These are phyloP conservation scores for Cyphomyrus discorhynchus DNA, from an alignment of 2,113 vertebrate species.

Conservation along the genomic window DNA sequence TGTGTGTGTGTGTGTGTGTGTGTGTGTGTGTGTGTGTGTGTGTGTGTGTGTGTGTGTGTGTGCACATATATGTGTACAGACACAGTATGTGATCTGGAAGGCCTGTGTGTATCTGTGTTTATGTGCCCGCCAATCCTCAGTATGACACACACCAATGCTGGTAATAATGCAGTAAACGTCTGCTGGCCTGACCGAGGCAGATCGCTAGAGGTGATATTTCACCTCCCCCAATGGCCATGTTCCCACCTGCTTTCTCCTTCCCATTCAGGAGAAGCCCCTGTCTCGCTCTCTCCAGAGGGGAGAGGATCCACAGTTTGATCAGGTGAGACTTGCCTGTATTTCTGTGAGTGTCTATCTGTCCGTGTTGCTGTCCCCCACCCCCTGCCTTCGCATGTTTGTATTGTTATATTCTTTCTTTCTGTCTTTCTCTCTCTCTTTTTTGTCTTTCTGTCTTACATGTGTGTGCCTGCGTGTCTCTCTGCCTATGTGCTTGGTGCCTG, in stretches of 20 bases:
- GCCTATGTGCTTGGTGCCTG: neutral
- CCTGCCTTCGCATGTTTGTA: neutral
- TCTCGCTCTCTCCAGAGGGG: constrained; percentile 97
- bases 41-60: neutral
- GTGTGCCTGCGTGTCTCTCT: neutral
- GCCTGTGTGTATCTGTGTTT: neutral
- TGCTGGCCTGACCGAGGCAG: neutral
- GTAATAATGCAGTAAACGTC: neutral
- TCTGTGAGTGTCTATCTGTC: neutral
- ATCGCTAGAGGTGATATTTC: neutral
- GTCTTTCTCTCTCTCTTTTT: neutral
- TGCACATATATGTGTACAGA: neutral
- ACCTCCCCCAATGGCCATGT: neutral
- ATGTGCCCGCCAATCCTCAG: neutral
- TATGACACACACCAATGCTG: neutral
- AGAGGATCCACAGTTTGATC: constrained; percentile 98
- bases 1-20: neutral
- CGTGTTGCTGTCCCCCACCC: neutral
- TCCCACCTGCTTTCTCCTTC: neutral
- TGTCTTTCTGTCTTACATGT: neutral
- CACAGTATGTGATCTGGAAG: neutral
- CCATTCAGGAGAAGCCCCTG: constrained; percentile 82
- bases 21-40: neutral
- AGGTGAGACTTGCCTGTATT: constrained; percentile 64
- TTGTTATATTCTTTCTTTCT: neutral